phyloP scores from a whole-genome alignment of 2,888 invertebrate species.

The Euplagia quadripunctaria region DNA sequence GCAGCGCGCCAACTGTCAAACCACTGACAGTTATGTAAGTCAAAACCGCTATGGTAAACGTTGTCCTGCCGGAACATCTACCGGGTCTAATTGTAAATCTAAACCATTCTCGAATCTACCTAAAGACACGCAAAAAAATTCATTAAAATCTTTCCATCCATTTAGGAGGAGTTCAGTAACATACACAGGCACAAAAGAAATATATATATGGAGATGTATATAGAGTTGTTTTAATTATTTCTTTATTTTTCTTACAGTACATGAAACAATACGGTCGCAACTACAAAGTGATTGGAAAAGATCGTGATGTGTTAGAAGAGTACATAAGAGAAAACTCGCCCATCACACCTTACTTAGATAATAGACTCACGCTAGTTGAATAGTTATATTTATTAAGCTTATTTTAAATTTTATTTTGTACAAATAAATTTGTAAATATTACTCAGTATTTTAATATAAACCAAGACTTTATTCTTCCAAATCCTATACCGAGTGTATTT shows the following conservation, averaged over 20 bases:
- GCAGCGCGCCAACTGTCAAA: too few species aligned
- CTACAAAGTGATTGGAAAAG: constrained; percentile 74
- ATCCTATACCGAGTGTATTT: too few species aligned
- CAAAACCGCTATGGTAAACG: too few species aligned
- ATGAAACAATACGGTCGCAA: constrained; percentile 77
- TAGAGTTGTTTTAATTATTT: background rate
- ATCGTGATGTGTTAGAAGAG: constrained; percentile 80
- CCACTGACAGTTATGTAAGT: too few species aligned
- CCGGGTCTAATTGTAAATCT: too few species aligned
- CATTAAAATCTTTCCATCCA: too few species aligned
- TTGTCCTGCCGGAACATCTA: too few species aligned
- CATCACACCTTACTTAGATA: constrained; percentile 80
- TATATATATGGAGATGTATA: too few species aligned
- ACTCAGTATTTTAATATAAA: background rate
- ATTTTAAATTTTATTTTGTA: constrained; percentile 20
- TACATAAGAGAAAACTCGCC: constrained; percentile 85
- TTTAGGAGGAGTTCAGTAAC: too few species aligned
- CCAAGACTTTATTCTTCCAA: background rate
- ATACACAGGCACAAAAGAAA: too few species aligned
- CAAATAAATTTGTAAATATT: constrained; percentile 16
- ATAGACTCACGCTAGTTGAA: constrained; percentile 78
- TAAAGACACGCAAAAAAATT: too few species aligned
- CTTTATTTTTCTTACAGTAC: constrained; percentile 61
- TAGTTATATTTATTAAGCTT: background rate
- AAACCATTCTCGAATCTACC: too few species aligned